Evolutionary conservation across 2,888 invertebrate species (phyloP).

Genomic region (Pseudanteris insignis): DNA sequence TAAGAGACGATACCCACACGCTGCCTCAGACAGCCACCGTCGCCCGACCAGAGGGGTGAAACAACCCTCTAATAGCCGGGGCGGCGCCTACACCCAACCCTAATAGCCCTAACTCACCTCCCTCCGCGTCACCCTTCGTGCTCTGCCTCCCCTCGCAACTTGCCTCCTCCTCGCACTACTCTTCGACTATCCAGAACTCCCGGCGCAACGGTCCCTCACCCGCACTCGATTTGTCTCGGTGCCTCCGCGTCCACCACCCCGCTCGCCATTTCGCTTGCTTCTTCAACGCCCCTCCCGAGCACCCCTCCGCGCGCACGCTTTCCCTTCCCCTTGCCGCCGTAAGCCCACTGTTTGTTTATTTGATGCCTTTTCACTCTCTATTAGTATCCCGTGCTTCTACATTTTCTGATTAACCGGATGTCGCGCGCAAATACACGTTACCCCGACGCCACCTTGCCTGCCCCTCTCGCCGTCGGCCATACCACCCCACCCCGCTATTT

Average conservation of each 20-base stretch:
- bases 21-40: constrained; percentile 37
- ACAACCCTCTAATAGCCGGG: constrained; percentile 67
- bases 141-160: constrained; percentile 21
- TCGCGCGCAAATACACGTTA: constrained; percentile 45
- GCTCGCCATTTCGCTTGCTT: constrained; percentile 20
- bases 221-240: constrained; percentile 37
- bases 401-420: constrained; percentile 56
- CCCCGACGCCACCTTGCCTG: constrained; percentile 26
- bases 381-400: constrained; percentile 64
- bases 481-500: constrained; percentile 26
- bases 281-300: constrained; percentile 30
- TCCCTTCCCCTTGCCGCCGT: constrained; percentile 15
- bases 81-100: constrained; percentile 66
- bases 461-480: constrained; percentile 2
- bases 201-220: constrained; percentile 45
- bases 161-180: constrained; percentile 51
- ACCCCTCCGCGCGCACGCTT: constrained; percentile 19
- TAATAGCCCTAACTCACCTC: constrained; percentile 65
- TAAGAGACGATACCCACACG: constrained; percentile 40
- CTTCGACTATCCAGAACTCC: constrained; percentile 48
- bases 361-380: constrained; percentile 67
- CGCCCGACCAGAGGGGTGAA: constrained; percentile 53
- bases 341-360: constrained; percentile 64
- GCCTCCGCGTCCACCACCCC: constrained; percentile 28
- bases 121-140: constrained; percentile 46